phyloP scores from a whole-genome alignment of 2,797 vertebrate species.

The Mycteria americana region DNA sequence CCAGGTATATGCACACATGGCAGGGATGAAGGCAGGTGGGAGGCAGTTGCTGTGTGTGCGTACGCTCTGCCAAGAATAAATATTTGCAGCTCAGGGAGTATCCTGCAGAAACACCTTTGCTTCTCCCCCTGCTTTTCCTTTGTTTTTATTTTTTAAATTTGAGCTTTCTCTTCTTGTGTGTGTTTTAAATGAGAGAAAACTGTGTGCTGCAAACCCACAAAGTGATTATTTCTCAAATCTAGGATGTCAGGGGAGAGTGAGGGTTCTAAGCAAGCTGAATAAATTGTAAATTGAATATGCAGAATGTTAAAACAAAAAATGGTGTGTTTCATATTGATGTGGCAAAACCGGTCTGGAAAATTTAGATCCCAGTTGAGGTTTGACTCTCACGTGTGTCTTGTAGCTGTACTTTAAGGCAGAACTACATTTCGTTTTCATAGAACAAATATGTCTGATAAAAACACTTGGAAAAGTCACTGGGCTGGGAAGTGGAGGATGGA shows the following conservation, averaged over 20 bases:
- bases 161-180: neutral
- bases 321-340: neutral
- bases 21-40: neutral
- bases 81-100: neutral
- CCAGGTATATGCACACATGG: no score
- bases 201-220: neutral
- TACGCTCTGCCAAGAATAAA: constrained; percentile 2
- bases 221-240: constrained; percentile 31
- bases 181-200: constrained; percentile 5
- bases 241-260: neutral
- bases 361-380: neutral
- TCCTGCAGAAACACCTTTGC: neutral
- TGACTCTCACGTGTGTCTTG: neutral
- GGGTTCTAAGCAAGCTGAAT: neutral
- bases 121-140: neutral
- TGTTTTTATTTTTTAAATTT: neutral
- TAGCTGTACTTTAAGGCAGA: neutral
- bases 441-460: constrained; percentile 28
- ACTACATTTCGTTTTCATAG: neutral
- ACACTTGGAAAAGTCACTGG: neutral
- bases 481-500: neutral
- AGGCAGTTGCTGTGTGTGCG: neutral
- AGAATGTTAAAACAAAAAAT: constrained; percentile 2
- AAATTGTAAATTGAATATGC: neutral
- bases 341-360: constrained; percentile 3